A percentile compares a stretch with the other conserved stretches of the same genome.
phyloP scores from a whole-genome alignment of 2,797 vertebrate species.

The Peromyscus attwateri region DNA sequence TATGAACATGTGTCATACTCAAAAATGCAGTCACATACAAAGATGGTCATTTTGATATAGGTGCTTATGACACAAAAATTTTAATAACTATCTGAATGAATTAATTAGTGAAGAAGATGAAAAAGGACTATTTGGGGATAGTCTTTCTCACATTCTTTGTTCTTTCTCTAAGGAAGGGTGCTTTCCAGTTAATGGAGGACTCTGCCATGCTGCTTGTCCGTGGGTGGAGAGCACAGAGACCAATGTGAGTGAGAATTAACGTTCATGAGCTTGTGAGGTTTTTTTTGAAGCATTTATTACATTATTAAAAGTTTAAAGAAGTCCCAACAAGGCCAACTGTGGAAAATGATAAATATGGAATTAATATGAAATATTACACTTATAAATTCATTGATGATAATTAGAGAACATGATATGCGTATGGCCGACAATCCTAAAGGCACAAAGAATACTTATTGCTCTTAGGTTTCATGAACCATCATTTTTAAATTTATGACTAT shows the following conservation, averaged over 20 bases:
- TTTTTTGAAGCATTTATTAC: not conserved
- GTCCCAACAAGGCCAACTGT: not conserved
- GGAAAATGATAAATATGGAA: not conserved
- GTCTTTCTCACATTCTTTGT: not conserved
- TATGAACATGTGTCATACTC: too few species aligned
- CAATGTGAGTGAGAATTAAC: not conserved
- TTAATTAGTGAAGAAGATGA: too few species aligned
- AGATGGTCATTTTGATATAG: not conserved
- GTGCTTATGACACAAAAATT: not conserved
- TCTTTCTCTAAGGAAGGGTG: not conserved
- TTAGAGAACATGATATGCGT: not conserved
- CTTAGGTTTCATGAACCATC: not conserved
- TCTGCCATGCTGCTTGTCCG: not conserved
- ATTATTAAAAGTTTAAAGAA: not conserved
- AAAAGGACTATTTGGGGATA: not conserved
- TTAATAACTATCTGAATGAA: not conserved
- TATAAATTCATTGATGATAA: not conserved
- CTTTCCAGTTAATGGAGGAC: accelerated
- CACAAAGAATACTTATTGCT: not conserved
- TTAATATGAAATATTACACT: not conserved
- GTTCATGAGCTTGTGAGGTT: not conserved
- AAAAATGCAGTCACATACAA: not conserved
- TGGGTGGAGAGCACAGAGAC: not conserved
- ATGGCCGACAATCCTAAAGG: not conserved
- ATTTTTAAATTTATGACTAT: not conserved